These are phyloP conservation scores for Mimas tiliae DNA, from an alignment of 2,888 invertebrate genomes.

Conservation along the genomic window DNA sequence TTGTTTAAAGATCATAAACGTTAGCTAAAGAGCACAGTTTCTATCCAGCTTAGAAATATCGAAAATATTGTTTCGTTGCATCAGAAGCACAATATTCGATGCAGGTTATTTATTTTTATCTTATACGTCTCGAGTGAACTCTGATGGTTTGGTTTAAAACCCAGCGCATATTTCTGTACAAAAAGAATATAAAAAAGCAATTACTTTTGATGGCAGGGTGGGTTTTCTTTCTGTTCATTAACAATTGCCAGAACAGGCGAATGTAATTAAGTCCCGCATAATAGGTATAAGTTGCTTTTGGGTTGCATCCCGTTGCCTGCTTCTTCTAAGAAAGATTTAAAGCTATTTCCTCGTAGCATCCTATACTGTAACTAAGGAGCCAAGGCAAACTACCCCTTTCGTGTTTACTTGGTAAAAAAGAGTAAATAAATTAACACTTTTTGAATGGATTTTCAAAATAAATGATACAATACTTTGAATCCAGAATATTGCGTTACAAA, in stretches of 20 bases:
- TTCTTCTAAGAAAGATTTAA: conserved; percentile 15
- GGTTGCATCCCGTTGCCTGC: conserved; percentile 6
- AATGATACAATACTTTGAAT: background rate
- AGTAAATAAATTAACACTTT: background rate
- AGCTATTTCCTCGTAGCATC: background rate
- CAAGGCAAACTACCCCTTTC: background rate
- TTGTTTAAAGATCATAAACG: conserved; percentile 20
- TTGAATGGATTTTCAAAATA: too few relatives aligned
- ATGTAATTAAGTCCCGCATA: background rate
- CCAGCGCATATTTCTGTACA: background rate
- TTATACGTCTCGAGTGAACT: background rate
- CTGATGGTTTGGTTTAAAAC: background rate
- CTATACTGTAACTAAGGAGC: background rate
- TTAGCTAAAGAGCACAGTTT: background rate
- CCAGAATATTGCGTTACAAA: too few relatives aligned
- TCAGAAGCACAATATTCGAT: background rate
- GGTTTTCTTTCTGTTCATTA: background rate
- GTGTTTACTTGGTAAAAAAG: background rate
- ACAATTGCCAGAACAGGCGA: background rate
- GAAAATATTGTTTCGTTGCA: conserved; percentile 6
- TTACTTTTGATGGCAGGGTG: background rate
- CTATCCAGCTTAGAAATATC: background rate
- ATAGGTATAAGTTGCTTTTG: background rate
- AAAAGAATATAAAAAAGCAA: background rate
- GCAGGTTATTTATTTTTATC: conserved; percentile 2